phyloP scores from a whole-genome alignment of 2,113 vertebrate genomes.

The Anas platyrhynchos region DNA sequence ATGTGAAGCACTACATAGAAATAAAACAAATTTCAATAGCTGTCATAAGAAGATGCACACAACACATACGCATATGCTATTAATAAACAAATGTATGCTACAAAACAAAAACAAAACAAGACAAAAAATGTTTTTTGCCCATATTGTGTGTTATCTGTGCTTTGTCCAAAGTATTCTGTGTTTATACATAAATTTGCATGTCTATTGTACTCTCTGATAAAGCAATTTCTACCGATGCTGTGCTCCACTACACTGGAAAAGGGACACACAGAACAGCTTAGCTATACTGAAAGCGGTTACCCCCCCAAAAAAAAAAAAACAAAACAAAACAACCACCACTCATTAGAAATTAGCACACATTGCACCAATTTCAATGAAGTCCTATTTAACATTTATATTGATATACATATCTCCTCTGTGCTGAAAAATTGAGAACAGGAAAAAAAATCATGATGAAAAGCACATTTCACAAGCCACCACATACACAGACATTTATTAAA shows the following conservation, averaged over 20 bases:
- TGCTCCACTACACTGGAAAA: background rate
- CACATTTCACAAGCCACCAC: background rate
- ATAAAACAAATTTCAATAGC: background rate
- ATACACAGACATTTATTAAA: background rate
- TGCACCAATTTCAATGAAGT: background rate
- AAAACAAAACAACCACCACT: too few relatives aligned
- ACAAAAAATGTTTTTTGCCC: too few relatives aligned
- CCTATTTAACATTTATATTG: background rate
- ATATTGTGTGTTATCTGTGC: background rate
- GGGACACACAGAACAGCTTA: background rate
- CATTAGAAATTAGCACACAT: background rate
- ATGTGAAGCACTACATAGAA: background rate
- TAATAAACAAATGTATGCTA: background rate
- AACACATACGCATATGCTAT: background rate
- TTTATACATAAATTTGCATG: background rate
- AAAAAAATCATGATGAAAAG: background rate
- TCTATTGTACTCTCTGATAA: too few relatives aligned
- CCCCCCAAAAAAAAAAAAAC: background rate
- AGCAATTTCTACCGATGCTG: background rate
- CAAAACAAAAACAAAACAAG: too few relatives aligned
- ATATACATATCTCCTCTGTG: background rate
- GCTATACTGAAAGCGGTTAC: background rate
- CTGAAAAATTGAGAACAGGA: background rate
- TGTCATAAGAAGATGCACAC: background rate
- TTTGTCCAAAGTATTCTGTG: background rate